These are phyloP conservation scores for Andrena haemorrhoa DNA, from an alignment of 2,888 invertebrate species.

Conservation along the genomic window DNA sequence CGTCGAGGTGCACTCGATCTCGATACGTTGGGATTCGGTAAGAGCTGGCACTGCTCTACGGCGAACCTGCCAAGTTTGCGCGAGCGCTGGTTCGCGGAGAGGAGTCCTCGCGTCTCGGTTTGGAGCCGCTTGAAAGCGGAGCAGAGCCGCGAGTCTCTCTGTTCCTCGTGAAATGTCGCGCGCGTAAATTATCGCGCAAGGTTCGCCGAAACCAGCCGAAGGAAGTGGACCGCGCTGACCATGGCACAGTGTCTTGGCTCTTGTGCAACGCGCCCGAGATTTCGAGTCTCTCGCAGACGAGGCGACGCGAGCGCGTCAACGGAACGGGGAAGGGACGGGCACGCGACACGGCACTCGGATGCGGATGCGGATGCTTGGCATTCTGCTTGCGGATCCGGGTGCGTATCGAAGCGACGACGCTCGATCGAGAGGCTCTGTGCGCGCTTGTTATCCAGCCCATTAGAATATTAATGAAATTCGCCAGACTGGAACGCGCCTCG, in stretches of 20 bases:
- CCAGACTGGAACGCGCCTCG: slow-evolving; percentile 70
- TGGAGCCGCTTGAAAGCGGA: slow-evolving; percentile 59
- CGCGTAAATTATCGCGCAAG: slow-evolving; percentile 37
- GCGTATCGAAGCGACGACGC: not conserved
- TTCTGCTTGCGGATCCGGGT: no score
- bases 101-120: slow-evolving; percentile 49
- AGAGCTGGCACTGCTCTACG: slow-evolving; percentile 55
- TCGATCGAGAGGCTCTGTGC: slow-evolving; percentile 5
- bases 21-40: slow-evolving; percentile 48
- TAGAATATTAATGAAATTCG: slow-evolving; percentile 70
- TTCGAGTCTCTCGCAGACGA: not conserved
- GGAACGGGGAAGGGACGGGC: no score
- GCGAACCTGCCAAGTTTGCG: slow-evolving; percentile 52
- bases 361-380: no score
- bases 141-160: not conserved
- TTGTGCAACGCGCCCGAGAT: not conserved
- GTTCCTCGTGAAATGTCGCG: slow-evolving; percentile 39
- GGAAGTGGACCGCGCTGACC: slow-evolving; percentile 33
- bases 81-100: slow-evolving; percentile 14
- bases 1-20: slow-evolving; percentile 33
- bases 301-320: not conserved
- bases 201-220: slow-evolving; percentile 19
- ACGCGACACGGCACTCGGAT: no score
- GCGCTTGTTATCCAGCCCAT: slow-evolving; percentile 25
- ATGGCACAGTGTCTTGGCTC: slow-evolving; percentile 4